Percentiles rank a stretch among this genome's conserved stretches.
phyloP scores from a whole-genome alignment of 1,140 invertebrate species.

The Aphaenogaster rudis region DNA sequence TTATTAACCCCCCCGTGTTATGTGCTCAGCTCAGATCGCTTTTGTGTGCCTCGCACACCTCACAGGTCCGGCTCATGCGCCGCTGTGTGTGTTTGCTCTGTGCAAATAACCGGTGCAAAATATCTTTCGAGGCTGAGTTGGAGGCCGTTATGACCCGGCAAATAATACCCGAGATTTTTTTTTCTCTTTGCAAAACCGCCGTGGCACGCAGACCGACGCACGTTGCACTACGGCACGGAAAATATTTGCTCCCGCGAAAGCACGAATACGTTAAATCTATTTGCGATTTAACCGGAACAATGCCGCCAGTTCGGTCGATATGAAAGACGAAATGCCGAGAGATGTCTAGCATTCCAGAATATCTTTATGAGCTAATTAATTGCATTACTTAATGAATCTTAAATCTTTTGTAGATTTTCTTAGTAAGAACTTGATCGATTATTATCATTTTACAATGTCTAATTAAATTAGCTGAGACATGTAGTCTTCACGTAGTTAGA shows the following conservation, averaged over 20 bases:
- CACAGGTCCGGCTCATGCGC: conserved; percentile 59
- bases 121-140: conserved; percentile 82
- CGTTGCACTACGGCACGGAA: neutral
- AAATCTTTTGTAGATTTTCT: neutral
- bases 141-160: conserved; percentile 80
- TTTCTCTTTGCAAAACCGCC: conserved; percentile 55
- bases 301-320: neutral
- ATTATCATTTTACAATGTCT: neutral
- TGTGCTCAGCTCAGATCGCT: conserved; percentile 48
- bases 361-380: neutral
- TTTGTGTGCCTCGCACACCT: conserved; percentile 63
- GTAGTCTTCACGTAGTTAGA: neutral
- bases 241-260: conserved; percentile 15
- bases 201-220: neutral
- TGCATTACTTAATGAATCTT: neutral
- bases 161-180: conserved; percentile 75
- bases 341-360: neutral
- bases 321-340: neutral
- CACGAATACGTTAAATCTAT: neutral
- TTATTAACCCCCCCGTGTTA: conserved; percentile 69
- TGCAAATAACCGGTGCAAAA: conserved; percentile 79
- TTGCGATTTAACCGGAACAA: conserved; percentile 15
- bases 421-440: neutral
- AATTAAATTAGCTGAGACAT: conserved; percentile 5
- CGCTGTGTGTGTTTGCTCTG: neutral